A percentile compares a stretch with the other conserved stretches of the same genome.
Evolutionary conservation across 2,113 vertebrate species (phyloP).

Genomic region (Silurus meridionalis): DNA sequence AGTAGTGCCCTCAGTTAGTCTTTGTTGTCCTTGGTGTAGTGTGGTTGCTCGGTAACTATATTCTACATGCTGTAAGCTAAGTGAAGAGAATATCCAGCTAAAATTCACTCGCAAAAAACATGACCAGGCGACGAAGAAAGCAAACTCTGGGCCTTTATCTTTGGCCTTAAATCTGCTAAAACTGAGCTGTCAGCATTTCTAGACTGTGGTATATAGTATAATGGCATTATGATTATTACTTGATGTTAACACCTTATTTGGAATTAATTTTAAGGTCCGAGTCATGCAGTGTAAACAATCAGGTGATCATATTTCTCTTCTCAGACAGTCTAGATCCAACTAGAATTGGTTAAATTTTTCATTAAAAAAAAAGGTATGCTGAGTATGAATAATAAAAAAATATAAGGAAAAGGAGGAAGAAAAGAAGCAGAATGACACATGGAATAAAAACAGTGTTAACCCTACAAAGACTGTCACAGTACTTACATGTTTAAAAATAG

Average conservation of each 20-base stretch:
- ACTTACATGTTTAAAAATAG: too few relatives aligned
- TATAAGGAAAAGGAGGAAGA: background rate
- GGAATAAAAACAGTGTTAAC: too few relatives aligned
- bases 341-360: background rate
- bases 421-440: background rate
- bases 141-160: too few relatives aligned
- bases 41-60: background rate
- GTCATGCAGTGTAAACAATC: background rate
- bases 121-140: too few relatives aligned
- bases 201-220: background rate
- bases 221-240: background rate
- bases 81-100: background rate
- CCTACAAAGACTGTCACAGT: too few relatives aligned
- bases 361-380: background rate
- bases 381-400: background rate
- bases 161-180: too few relatives aligned
- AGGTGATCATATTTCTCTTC: background rate
- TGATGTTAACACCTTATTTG: background rate
- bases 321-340: background rate
- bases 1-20: background rate
- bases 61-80: background rate
- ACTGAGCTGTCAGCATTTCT: background rate
- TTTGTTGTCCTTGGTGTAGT: background rate
- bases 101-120: background rate
- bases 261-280: background rate